A percentile compares a stretch with the other conserved stretches of the same genome.
These are phyloP conservation scores for Batillaria attramentaria DNA, from an alignment of 1,140 invertebrate species.

Conservation along the genomic window DNA sequence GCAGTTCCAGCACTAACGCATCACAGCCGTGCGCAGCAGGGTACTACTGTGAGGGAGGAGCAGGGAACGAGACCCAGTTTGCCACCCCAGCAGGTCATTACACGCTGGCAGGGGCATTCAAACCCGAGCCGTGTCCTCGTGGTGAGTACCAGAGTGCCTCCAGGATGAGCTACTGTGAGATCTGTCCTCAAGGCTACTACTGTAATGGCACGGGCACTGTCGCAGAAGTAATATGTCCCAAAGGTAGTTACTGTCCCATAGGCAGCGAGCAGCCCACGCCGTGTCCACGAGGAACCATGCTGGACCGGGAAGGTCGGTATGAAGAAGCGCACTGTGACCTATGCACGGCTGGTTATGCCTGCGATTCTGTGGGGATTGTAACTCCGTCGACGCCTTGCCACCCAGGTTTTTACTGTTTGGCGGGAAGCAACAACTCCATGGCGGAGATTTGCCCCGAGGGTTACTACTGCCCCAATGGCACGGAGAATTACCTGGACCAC, in stretches of 20 bases:
- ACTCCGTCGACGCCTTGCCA: constrained; percentile 49
- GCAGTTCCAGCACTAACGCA: constrained; percentile 65
- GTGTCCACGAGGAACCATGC: constrained; percentile 63
- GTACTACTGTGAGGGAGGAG: constrained; percentile 68
- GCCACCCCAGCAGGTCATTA: constrained; percentile 63
- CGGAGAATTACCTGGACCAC: constrained; percentile 50
- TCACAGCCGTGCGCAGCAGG: constrained; percentile 63
- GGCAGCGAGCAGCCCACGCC: constrained; percentile 62
- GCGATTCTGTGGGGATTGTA: constrained; percentile 53
- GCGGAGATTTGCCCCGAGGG: constrained; percentile 65
- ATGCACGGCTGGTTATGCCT: constrained; percentile 64
- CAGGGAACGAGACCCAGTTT: constrained; percentile 61
- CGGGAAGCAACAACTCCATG: constrained; percentile 55
- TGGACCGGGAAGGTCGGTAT: constrained; percentile 56
- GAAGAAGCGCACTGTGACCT: constrained; percentile 57
- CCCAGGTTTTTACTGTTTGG: constrained; percentile 60
- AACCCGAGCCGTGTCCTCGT: constrained; percentile 62
- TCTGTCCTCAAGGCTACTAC: constrained; percentile 68
- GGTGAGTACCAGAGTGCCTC: constrained; percentile 60
- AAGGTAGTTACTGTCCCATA: constrained; percentile 64
- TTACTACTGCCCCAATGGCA: constrained; percentile 65
- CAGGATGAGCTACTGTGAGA: constrained; percentile 49
- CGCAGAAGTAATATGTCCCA: constrained; percentile 61
- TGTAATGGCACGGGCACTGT: constrained; percentile 64
- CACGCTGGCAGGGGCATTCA: constrained; percentile 60